Conservation (phyloP, 1,140 invertebrate species). For the Drosophila ogumai region DNA sequence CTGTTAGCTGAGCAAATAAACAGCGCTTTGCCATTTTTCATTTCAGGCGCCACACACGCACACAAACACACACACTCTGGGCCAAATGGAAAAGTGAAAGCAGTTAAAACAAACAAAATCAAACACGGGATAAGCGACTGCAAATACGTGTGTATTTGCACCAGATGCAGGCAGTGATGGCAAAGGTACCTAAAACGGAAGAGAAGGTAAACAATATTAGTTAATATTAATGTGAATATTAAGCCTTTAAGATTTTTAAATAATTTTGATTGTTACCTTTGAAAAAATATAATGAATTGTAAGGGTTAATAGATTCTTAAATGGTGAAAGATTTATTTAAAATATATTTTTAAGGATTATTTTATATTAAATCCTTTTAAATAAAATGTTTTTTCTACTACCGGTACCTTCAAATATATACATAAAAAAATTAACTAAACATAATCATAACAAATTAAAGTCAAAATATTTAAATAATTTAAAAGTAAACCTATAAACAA, state of each 20-base stretch:
- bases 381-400: neutral
- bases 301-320: neutral
- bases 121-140: conserved; percentile 65
- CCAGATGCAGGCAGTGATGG: conserved; percentile 4
- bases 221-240: too few species aligned
- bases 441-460: too few species aligned
- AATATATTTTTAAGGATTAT: neutral
- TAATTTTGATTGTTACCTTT: neutral
- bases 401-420: too few species aligned
- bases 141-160: conserved; percentile 34
- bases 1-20: conserved; percentile 75
- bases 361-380: neutral
- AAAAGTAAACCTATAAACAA: fast-evolving
- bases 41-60: conserved; percentile 35
- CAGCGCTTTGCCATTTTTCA: conserved; percentile 75
- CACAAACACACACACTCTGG: neutral
- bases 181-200: neutral
- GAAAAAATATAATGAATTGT: neutral
- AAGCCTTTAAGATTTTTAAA: neutral
- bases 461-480: too few species aligned
- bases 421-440: too few species aligned
- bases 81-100: conserved; percentile 76
- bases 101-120: conserved; percentile 78
- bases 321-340: neutral
- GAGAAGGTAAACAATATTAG: neutral